A percentile compares a stretch with the other conserved stretches of the same genome.
Conservation (phyloP, 1,140 invertebrate genomes). For the Drosophila malerkotliana region DNA sequence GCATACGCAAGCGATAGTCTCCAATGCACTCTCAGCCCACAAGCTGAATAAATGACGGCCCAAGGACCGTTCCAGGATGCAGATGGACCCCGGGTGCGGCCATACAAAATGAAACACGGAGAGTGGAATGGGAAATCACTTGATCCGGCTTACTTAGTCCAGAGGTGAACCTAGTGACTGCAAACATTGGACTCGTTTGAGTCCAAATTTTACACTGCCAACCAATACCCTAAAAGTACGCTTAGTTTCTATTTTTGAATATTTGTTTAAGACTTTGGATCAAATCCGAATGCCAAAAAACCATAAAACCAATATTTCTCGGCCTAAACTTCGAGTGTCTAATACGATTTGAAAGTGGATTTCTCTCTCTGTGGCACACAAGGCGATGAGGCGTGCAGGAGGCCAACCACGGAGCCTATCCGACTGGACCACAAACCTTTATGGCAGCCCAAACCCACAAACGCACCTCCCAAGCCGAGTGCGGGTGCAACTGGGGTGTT, state of each 20-base stretch:
- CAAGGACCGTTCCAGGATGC: conserved; percentile 16
- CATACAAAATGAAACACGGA: conserved; percentile 48
- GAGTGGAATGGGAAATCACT: conserved; percentile 22
- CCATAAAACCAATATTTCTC: background rate
- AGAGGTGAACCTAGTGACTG: conserved; percentile 56
- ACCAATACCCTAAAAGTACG: background rate
- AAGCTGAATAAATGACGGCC: conserved; percentile 2
- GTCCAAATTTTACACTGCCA: background rate
- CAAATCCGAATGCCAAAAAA: background rate
- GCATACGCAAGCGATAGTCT: conserved; percentile 35
- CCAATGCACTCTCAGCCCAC: conserved; percentile 60
- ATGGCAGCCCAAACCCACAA: conserved; percentile 15
- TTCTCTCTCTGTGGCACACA: conserved; percentile 8
- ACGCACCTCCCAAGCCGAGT: conserved; percentile 17
- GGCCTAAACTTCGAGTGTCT: background rate
- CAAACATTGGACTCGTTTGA: conserved; percentile 24
- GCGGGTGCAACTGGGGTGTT: conserved; percentile 7
- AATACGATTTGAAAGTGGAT: background rate
- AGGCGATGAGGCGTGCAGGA: conserved; percentile 19
- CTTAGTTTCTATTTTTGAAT: background rate
- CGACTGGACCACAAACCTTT: conserved; percentile 43
- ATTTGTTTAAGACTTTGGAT: no score
- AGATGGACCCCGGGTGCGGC: conserved; percentile 2
- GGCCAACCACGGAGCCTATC: conserved; percentile 17
- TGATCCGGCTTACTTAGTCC: conserved; percentile 50